A percentile compares a stretch with the other conserved stretches of the same genome.
Conservation (phyloP, 2,888 invertebrate genomes). For the Caenorhabditis sp. region DNA sequence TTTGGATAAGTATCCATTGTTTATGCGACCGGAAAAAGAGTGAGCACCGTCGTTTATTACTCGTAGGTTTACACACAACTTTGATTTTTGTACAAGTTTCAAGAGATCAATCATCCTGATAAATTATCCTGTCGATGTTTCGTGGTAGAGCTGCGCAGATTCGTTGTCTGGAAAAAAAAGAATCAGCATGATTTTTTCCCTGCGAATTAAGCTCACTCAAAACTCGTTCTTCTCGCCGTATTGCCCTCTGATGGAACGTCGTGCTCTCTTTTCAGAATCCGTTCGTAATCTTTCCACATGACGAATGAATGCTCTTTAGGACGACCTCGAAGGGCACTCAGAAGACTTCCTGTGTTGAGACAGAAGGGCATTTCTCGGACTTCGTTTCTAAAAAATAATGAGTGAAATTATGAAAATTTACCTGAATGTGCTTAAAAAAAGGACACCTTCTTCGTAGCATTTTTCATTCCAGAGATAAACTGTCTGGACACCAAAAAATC, state of each 20-base stretch:
- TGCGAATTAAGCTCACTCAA: slow-evolving; percentile 27
- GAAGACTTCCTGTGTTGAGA: slow-evolving; percentile 1
- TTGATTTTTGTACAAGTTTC: not conserved
- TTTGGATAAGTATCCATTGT: slow-evolving; percentile 54
- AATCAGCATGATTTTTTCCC: no score
- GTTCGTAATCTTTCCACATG: slow-evolving; percentile 58
- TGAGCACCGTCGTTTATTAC: not conserved
- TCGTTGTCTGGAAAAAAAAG: slow-evolving; percentile 5
- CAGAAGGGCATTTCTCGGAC: slow-evolving; percentile 62
- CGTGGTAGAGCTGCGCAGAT: not conserved
- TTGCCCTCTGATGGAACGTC: slow-evolving; percentile 26
- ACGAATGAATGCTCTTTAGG: not conserved
- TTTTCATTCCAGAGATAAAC: no score
- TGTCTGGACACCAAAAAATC: not conserved
- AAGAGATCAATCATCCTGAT: not conserved
- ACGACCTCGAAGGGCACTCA: slow-evolving; percentile 43
- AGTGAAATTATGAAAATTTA: not conserved
- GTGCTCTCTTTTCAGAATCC: slow-evolving; percentile 27
- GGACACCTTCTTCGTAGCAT: not conserved
- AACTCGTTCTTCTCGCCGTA: slow-evolving; percentile 15
- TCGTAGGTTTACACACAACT: no score
- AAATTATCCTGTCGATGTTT: no score
- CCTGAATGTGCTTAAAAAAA: not conserved
- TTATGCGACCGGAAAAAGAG: not conserved
- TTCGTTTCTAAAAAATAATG: slow-evolving; percentile 43